A percentile compares a stretch with the other conserved stretches of the same genome.
These are phyloP conservation scores for Neodiprion pinetum DNA, from an alignment of 1,140 invertebrate genomes.

Conservation along the genomic window DNA sequence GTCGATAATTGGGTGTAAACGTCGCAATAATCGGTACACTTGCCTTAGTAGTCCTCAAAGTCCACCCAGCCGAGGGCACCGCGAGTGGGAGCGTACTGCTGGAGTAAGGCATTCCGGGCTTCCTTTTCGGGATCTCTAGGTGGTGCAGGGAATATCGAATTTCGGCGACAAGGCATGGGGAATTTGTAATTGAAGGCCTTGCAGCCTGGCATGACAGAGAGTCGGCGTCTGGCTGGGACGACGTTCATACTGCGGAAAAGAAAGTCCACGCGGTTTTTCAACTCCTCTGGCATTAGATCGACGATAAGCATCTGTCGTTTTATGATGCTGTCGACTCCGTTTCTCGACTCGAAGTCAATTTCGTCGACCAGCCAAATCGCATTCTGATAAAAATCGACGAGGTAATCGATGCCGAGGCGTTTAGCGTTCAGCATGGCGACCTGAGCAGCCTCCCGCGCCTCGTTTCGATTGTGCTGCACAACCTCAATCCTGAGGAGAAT, in stretches of 20 bases:
- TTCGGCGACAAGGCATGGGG: constrained; percentile 36
- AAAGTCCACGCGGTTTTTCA: constrained; percentile 38
- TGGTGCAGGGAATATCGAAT: constrained; percentile 32
- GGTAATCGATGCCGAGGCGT: constrained; percentile 37
- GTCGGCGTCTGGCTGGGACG: constrained; percentile 38
- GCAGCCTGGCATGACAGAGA: constrained; percentile 52
- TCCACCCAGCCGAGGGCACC: constrained; percentile 39
- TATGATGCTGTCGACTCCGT: constrained; percentile 32
- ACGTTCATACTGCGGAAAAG: constrained; percentile 44
- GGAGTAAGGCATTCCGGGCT: constrained; percentile 28
- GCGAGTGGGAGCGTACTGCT: constrained; percentile 28
- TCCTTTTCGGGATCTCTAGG: constrained; percentile 35
- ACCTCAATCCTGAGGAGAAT: constrained; percentile 46
- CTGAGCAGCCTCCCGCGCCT: constrained; percentile 44
- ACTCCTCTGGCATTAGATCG: constrained; percentile 40
- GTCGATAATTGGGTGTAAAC: no score
- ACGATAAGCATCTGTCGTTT: constrained; percentile 40
- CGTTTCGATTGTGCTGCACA: constrained; percentile 44
- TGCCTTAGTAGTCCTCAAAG: constrained; percentile 35
- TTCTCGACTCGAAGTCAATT: constrained; percentile 34
- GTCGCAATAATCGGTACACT: no score
- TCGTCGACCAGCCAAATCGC: constrained; percentile 34
- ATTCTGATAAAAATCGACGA: constrained; percentile 46
- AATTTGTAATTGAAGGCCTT: constrained; percentile 42
- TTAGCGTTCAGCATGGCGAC: constrained; percentile 34